Evolutionary conservation across 1,140 invertebrate species (phyloP).

Genomic region (Platorchestia sp.): DNA sequence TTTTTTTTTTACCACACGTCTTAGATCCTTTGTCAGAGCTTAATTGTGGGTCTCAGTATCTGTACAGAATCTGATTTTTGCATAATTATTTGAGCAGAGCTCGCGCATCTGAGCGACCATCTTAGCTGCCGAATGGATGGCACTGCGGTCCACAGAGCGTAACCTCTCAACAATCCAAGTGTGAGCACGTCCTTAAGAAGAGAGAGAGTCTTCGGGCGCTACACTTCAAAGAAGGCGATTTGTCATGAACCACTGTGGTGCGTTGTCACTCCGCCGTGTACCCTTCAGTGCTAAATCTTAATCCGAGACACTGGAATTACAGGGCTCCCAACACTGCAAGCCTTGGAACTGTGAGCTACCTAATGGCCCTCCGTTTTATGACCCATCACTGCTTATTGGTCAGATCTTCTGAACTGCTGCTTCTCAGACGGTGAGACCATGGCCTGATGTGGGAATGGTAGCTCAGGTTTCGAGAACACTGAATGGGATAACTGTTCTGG

Average conservation of each 20-base stretch:
- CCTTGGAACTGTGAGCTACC: slow-evolving; percentile 53
- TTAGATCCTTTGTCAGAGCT: neutral
- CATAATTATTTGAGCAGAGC: slow-evolving; percentile 13
- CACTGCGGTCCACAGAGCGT: neutral
- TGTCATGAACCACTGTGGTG: neutral
- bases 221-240: slow-evolving; percentile 36
- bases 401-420: neutral
- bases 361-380: slow-evolving; percentile 38
- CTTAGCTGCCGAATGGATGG: slow-evolving; percentile 37
- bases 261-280: slow-evolving; percentile 51
- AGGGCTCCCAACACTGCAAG: slow-evolving; percentile 46
- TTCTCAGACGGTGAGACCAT: neutral
- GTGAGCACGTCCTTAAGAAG: neutral
- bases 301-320: slow-evolving; percentile 49
- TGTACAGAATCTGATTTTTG: slow-evolving; percentile 12
- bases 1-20: neutral
- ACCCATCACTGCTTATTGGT: slow-evolving; percentile 40
- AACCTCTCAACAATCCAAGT: slow-evolving; percentile 17
- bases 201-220: neutral
- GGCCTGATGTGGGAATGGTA: neutral
- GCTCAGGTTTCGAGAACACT: neutral
- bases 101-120: neutral
- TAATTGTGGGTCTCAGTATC: neutral
- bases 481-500: neutral
- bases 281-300: slow-evolving; percentile 54